These are phyloP conservation scores for Eretmocerus hayati DNA, from an alignment of 2,888 invertebrate species.

Conservation along the genomic window DNA sequence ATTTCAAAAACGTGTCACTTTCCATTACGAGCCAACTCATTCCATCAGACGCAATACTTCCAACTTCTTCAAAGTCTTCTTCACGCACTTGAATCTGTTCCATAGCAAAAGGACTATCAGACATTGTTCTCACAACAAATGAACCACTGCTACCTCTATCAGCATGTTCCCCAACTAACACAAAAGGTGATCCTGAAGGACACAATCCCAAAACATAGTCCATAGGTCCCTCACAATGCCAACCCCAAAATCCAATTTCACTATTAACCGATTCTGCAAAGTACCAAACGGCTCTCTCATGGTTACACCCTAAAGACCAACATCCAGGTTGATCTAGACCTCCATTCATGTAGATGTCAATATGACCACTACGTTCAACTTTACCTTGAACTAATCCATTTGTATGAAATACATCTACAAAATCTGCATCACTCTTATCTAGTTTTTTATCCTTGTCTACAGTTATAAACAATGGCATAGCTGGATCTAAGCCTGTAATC, in stretches of 20 bases:
- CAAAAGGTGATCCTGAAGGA: constrained; percentile 46
- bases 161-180: constrained; percentile 39
- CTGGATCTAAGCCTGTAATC: constrained; percentile 64
- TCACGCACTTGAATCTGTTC: too few species aligned
- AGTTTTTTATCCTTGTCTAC: constrained; percentile 52
- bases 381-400: constrained; percentile 65
- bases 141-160: constrained; percentile 45
- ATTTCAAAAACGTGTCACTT: too few species aligned
- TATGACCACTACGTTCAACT: constrained; percentile 59
- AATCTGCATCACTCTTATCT: constrained; percentile 58
- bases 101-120: constrained; percentile 53
- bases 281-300: constrained; percentile 58
- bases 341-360: constrained; percentile 68
- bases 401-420: constrained; percentile 67
- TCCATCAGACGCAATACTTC: too few species aligned
- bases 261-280: constrained; percentile 60
- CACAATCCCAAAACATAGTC: constrained; percentile 55
- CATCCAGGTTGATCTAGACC: constrained; percentile 65
- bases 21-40: too few species aligned
- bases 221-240: constrained; percentile 56
- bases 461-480: constrained; percentile 60
- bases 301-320: constrained; percentile 51
- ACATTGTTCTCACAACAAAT: constrained; percentile 53
- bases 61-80: too few species aligned
- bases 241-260: constrained; percentile 60